These are phyloP conservation scores for Aromia moschata DNA, from an alignment of 2,888 invertebrate species.

Conservation along the genomic window DNA sequence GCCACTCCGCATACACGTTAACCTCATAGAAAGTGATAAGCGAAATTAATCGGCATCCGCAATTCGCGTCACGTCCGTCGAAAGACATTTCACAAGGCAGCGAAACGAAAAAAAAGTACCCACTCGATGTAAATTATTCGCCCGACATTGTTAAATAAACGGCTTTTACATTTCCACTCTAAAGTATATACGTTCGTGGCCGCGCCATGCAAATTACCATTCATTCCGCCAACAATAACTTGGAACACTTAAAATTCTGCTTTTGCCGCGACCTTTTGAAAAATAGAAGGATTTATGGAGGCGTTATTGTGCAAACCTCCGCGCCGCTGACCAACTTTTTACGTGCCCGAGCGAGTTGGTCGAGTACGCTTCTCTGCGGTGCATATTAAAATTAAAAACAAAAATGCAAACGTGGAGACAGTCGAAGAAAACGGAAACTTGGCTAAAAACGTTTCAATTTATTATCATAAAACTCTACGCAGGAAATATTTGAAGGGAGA, in stretches of 20 bases:
- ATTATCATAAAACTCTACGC: too few relatives aligned
- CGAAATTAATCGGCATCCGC: conserved; percentile 14
- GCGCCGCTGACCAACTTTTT: neutral
- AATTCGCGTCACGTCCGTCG: conserved; percentile 13
- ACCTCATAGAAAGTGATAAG: conserved; percentile 18
- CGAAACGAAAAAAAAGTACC: conserved; percentile 5
- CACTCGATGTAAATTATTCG: conserved; percentile 15
- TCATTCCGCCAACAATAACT: conserved; percentile 11
- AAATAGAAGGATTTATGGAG: neutral
- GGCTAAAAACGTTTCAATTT: too few relatives aligned
- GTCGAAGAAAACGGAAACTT: too few relatives aligned
- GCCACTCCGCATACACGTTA: neutral
- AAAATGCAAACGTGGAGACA: too few relatives aligned
- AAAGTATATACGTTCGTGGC: too few relatives aligned
- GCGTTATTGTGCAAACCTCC: neutral
- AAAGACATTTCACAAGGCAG: conserved; percentile 11
- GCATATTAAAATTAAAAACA: too few relatives aligned
- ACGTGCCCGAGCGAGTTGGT: neutral
- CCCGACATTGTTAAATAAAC: conserved; percentile 12
- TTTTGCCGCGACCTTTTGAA: neutral
- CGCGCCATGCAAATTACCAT: conserved; percentile 6
- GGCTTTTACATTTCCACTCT: neutral
- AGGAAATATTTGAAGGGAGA: too few relatives aligned
- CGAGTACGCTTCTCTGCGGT: too few relatives aligned
- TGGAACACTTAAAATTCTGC: conserved; percentile 11